Evolutionary conservation across 2,113 vertebrate species (phyloP).

Genomic region (Aspiorhynchus laticeps): DNA sequence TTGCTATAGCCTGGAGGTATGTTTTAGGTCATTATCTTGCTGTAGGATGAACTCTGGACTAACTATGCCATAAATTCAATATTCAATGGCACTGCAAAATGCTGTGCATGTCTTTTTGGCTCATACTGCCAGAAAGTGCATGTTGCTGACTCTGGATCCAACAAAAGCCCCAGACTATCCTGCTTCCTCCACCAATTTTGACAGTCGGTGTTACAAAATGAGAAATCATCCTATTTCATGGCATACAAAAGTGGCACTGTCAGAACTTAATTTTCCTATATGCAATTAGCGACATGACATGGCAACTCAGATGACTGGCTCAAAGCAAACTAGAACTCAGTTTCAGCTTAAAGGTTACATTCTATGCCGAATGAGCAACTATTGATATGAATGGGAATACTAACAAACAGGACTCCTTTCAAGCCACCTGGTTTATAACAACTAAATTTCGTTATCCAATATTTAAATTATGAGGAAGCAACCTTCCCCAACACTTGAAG

Average conservation of each 20-base stretch:
- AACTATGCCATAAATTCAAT: not conserved
- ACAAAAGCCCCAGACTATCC: not conserved
- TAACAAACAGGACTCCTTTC: not conserved
- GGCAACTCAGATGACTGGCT: not conserved
- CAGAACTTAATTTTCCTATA: not conserved
- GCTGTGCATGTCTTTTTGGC: not conserved
- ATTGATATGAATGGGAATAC: not conserved
- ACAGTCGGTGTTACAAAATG: not conserved
- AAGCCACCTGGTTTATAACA: not conserved
- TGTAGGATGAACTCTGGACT: not conserved
- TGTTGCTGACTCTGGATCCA: not conserved
- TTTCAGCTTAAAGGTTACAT: not conserved
- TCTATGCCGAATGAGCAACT: not conserved
- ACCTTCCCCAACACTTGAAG: not conserved
- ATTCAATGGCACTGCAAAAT: not conserved
- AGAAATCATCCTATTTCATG: not conserved
- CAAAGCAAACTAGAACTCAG: not conserved
- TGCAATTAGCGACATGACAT: not conserved
- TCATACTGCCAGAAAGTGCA: not conserved
- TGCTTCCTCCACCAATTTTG: not conserved
- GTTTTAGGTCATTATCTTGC: not conserved
- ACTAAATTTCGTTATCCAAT: not conserved
- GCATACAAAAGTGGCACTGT: not conserved
- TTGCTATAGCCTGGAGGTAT: not conserved
- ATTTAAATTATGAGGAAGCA: not conserved